phyloP scores from a whole-genome alignment of 2,888 invertebrate species.

The Nebria brevicollis region DNA sequence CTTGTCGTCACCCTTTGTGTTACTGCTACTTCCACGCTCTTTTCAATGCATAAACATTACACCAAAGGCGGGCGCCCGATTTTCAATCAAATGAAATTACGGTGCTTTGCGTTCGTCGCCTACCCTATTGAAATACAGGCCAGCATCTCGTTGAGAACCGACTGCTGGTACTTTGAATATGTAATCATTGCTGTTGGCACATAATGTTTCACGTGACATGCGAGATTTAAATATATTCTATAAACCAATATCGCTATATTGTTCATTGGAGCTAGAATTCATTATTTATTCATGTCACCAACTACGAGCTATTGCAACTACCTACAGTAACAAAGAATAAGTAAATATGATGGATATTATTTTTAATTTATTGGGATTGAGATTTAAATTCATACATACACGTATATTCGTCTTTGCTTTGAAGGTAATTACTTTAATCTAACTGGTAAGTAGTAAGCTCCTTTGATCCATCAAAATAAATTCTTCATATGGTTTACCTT shows the following conservation, averaged over 20 bases:
- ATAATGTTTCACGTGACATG: conserved; percentile 1
- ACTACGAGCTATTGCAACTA: neutral
- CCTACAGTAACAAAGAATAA: no score
- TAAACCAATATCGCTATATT: neutral
- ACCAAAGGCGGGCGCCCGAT: conserved; percentile 17
- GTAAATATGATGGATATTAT: no score
- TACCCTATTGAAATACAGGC: conserved; percentile 35
- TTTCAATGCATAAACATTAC: conserved; percentile 41
- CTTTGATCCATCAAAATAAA: no score
- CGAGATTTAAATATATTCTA: neutral
- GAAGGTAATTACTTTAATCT: no score
- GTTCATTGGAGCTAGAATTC: neutral
- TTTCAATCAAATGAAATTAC: conserved; percentile 47
- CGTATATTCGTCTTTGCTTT: no score
- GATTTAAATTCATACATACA: no score
- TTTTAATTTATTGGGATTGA: no score
- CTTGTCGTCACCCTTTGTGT: conserved; percentile 60
- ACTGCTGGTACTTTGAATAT: neutral
- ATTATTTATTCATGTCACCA: neutral
- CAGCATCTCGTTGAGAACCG: conserved; percentile 11
- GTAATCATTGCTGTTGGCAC: neutral
- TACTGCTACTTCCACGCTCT: neutral
- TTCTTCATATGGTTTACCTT: no score
- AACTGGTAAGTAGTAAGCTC: no score
- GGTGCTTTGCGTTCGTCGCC: neutral